Evolutionary conservation across 2,888 invertebrate species (phyloP).

Genomic region (Athalia cordata): DNA sequence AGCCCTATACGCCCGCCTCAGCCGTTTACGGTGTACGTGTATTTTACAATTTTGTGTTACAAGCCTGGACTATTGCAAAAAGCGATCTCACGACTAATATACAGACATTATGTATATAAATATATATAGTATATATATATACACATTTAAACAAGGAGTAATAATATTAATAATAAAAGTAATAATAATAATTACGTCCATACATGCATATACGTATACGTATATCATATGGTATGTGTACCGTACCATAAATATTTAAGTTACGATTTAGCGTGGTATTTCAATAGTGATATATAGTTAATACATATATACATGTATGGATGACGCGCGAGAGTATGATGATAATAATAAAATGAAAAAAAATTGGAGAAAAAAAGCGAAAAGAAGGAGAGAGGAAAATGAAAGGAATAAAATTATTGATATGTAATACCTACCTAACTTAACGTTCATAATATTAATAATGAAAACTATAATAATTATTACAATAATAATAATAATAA

Average conservation of each 20-base stretch:
- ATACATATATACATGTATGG: constrained; percentile 61
- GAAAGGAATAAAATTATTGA: constrained; percentile 15
- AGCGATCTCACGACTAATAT: constrained; percentile 72
- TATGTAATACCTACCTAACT: constrained; percentile 67
- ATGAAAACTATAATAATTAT: constrained; percentile 67
- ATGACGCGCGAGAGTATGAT: neutral
- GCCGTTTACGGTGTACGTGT: constrained; percentile 29
- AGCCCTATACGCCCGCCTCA: neutral
- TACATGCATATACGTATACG: constrained; percentile 15
- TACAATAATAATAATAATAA: constrained; percentile 58
- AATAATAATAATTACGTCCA: constrained; percentile 19
- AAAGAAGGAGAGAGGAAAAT: neutral
- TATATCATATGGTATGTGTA: constrained; percentile 57
- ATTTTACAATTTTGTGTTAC: constrained; percentile 53
- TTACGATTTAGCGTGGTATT: constrained; percentile 68
- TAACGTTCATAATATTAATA: constrained; percentile 72
- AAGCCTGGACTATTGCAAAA: constrained; percentile 71
- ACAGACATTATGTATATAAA: constrained; percentile 53
- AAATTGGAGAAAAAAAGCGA: too few relatives aligned
- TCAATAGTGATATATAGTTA: constrained; percentile 68
- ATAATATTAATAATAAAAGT: neutral
- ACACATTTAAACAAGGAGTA: constrained; percentile 1
- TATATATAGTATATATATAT: constrained; percentile 18
- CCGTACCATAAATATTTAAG: constrained; percentile 59
- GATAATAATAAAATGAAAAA: neutral